These are phyloP conservation scores for Boloria euphrosyne DNA, from an alignment of 2,888 invertebrate species.

Conservation along the genomic window DNA sequence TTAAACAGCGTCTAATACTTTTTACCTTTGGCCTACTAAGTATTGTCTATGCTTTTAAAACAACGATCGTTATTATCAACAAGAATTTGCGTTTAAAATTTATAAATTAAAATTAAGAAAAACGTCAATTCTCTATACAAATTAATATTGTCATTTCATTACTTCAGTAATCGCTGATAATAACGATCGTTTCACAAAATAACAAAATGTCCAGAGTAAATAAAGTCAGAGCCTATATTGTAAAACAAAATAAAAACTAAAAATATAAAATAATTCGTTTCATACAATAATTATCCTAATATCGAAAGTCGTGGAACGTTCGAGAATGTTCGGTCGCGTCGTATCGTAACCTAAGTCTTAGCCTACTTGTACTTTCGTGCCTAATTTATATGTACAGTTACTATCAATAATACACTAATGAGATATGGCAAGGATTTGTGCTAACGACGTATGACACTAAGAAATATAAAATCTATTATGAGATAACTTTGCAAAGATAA, in stretches of 20 bases:
- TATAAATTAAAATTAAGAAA: neutral
- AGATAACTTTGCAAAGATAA: conserved; percentile 19
- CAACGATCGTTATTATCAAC: conserved; percentile 30
- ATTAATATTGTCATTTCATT: neutral
- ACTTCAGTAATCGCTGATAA: conserved; percentile 41
- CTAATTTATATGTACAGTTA: conserved; percentile 47
- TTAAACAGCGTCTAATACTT: conserved; percentile 65
- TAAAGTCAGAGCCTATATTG: conserved; percentile 24
- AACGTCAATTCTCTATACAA: neutral
- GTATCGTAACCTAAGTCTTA: conserved; percentile 51
- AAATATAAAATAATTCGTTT: conserved; percentile 21
- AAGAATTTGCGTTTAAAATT: neutral
- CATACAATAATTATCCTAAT: conserved; percentile 23
- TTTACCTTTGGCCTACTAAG: conserved; percentile 68
- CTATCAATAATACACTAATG: conserved; percentile 36
- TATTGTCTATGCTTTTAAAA: conserved; percentile 53
- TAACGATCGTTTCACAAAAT: conserved; percentile 47
- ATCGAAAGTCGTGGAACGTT: conserved; percentile 52
- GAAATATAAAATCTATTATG: conserved; percentile 4
- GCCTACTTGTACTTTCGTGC: conserved; percentile 73
- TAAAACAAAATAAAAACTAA: conserved; percentile 32
- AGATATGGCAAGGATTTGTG: conserved; percentile 58
- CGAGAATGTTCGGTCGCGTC: conserved; percentile 62
- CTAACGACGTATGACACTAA: conserved; percentile 21
- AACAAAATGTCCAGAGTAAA: conserved; percentile 31